Percentiles rank a stretch among this genome's conserved stretches.
phyloP scores from a whole-genome alignment of 2,113 vertebrate genomes.

The Thunnus thynnus region DNA sequence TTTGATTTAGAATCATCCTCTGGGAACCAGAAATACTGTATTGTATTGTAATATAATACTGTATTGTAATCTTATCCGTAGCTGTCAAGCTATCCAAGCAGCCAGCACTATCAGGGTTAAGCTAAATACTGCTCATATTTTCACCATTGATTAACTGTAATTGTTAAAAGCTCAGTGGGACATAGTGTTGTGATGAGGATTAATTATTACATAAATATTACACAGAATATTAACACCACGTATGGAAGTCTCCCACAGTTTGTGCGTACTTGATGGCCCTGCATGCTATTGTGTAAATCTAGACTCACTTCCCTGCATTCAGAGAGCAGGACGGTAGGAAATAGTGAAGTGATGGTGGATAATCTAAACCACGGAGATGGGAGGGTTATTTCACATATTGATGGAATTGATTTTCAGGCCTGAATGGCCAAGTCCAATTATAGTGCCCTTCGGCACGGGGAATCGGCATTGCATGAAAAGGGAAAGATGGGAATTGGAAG shows the following conservation, averaged over 20 bases:
- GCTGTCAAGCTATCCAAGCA: background rate
- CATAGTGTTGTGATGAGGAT: background rate
- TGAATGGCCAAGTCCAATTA: conserved; percentile 60
- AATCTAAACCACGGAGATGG: conserved; percentile 34
- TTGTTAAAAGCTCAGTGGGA: background rate
- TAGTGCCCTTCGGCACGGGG: conserved; percentile 16
- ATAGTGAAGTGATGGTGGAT: conserved; percentile 28
- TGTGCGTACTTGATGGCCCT: background rate
- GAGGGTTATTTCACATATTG: conserved; percentile 56
- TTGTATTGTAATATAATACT: too few relatives aligned
- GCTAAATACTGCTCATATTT: background rate
- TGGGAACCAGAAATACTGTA: background rate
- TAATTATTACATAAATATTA: conserved; percentile 4
- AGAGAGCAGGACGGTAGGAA: background rate
- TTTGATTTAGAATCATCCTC: too few relatives aligned
- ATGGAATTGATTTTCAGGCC: conserved; percentile 61
- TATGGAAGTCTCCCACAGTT: conserved; percentile 2
- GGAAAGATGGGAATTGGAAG: conserved; percentile 9
- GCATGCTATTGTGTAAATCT: conserved; percentile 11
- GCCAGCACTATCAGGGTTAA: too few relatives aligned
- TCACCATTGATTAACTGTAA: background rate
- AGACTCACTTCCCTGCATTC: background rate
- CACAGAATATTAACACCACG: background rate
- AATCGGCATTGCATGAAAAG: conserved; percentile 21
- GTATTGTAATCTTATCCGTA: background rate